Evolutionary conservation across 2,113 vertebrate species (phyloP).

Genomic region (Arenaria interpres): DNA sequence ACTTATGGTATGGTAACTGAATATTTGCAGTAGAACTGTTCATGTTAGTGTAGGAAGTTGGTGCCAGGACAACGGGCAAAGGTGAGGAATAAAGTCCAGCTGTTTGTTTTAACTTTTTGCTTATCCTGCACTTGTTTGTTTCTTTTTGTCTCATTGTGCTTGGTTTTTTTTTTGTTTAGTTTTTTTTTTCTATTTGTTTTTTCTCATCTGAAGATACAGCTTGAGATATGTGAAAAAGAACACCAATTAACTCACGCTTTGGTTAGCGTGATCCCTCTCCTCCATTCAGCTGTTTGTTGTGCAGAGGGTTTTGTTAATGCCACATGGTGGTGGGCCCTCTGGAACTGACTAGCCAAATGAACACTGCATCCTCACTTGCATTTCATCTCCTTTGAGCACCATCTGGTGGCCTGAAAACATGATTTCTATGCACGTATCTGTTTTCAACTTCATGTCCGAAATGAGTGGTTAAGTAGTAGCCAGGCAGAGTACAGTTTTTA

Average conservation of each 20-base stretch:
- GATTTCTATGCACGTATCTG: not conserved
- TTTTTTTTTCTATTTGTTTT: not conserved
- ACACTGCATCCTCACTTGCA: rapidly evolving
- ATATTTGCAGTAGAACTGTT: not conserved
- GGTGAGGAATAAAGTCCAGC: not conserved
- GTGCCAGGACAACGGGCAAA: not conserved
- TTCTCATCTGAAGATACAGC: not conserved
- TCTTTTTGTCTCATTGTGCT: not conserved
- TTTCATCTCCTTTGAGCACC: not conserved
- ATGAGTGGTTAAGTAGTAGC: not conserved
- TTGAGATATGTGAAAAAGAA: not conserved
- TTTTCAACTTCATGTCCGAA: not conserved
- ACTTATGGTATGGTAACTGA: not conserved
- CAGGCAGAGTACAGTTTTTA: not conserved
- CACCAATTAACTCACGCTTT: not conserved
- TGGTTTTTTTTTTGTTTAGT: not conserved
- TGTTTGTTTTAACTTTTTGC: not conserved
- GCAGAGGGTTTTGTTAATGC: not conserved
- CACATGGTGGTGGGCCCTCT: not conserved
- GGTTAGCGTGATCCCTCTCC: not conserved
- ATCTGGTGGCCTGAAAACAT: not conserved
- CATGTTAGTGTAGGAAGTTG: not conserved
- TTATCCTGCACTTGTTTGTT: not conserved
- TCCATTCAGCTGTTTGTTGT: not conserved
- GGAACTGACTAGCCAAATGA: not conserved